Base-by-base conservation (phyloP, 2,888 invertebrate species). In the Zelleria hepariella region DNA sequence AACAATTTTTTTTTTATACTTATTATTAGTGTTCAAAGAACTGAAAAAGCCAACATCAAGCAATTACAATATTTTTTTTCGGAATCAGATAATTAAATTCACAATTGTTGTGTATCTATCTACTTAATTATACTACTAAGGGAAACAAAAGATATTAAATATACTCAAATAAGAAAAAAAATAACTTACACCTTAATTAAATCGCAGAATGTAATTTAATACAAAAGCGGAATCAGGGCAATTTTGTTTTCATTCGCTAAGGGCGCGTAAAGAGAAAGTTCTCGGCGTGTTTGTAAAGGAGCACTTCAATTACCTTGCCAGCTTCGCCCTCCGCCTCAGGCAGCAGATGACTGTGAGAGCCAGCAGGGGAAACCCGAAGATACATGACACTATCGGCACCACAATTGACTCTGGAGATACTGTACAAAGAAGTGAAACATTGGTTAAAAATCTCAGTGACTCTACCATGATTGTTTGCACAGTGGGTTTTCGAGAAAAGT, bases 391-490 rank as follows among this genome's bases (percentile, higher is more conserved):
- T 67, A 96, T 96, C 52, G 96, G 96, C 66, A 96, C 93, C 59
- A 96, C 95, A 67, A 96, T 94, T 59, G 95, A 95, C 82, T 96
- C 96, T 58, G 96, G 95, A 57, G 95, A 93, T 65, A 96, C 96
- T 96, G 92, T 25, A 91, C 59, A 66, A 67, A 64, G n/a, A 7
- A 15, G 32, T 26, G 7, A 42, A 10, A 15, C 1, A 4, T 32
- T 10, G 1, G 10, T 5, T 32, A 32, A 42, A n/a, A n/a, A n/a
- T n/a, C n/a, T n/a, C n/a, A n/a, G n/a, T n/a, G n/a, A n/a, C n/a
- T n/a, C n/a, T n/a, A n/a, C n/a, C n/a, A n/a, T n/a, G n/a, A n/a
- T n/a, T n/a, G n/a, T n/a, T n/a, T n/a, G n/a, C n/a, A n/a, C n/a
- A n/a, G n/a, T n/a, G n/a, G n/a, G n/a, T n/a, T n/a, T n/a, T n/a